Conservation (phyloP, 2,888 invertebrate genomes). For the Chesias legatella region DNA sequence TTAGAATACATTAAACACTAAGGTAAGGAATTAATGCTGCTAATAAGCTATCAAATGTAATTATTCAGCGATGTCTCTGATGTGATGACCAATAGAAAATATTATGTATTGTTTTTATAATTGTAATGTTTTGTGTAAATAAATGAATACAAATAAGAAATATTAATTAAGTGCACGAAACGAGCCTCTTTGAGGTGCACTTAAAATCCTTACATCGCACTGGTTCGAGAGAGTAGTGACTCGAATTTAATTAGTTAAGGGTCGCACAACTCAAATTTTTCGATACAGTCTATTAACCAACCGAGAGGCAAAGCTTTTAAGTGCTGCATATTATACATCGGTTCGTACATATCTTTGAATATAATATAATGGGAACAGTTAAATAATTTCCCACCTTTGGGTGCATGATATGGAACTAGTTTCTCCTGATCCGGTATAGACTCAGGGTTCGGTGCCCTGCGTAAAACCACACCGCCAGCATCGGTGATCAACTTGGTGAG, state of each 20-base stretch:
- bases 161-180: too few species aligned
- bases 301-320: constrained; percentile 81
- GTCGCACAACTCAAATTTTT: constrained; percentile 80
- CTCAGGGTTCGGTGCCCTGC: constrained; percentile 83
- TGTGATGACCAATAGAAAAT: too few species aligned
- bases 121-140: too few species aligned
- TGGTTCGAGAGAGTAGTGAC: too few species aligned
- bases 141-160: too few species aligned
- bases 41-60: too few species aligned
- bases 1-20: too few species aligned
- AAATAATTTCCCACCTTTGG: constrained; percentile 69
- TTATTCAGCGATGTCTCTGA: too few species aligned
- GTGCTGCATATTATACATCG: constrained; percentile 82
- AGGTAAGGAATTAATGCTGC: too few species aligned
- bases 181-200: too few species aligned
- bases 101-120: too few species aligned
- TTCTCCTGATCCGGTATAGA: constrained; percentile 70
- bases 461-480: constrained; percentile 81
- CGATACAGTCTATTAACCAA: constrained; percentile 84
- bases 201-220: too few species aligned
- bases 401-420: constrained; percentile 83
- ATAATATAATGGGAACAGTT: constrained; percentile 83
- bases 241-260: constrained; percentile 46
- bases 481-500: constrained; percentile 73
- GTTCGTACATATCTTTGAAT: constrained; percentile 75